phyloP scores from a whole-genome alignment of 2,888 invertebrate genomes.

The Cheilosia pagana region DNA sequence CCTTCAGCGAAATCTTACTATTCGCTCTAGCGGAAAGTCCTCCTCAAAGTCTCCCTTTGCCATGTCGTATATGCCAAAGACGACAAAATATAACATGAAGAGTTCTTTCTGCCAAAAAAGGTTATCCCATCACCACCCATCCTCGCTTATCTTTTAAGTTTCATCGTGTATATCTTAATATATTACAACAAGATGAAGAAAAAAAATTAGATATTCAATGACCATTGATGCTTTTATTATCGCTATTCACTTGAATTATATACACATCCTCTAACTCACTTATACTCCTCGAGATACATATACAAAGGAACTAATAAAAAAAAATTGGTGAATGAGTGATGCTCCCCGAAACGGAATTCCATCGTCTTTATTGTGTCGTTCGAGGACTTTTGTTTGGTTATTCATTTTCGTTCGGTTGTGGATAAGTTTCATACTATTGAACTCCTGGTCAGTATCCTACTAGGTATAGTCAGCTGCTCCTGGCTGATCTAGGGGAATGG shows the following conservation, averaged over 20 bases:
- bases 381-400: slow-evolving; percentile 67
- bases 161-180: slow-evolving; percentile 67
- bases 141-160: slow-evolving; percentile 59
- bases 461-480: slow-evolving; percentile 4
- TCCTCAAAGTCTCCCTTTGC: slow-evolving; percentile 2
- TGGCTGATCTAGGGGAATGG: slow-evolving; percentile 32
- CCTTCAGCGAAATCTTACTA: slow-evolving; percentile 41
- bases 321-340: slow-evolving; percentile 21
- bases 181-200: slow-evolving; percentile 28
- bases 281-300: slow-evolving; percentile 10
- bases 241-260: slow-evolving; percentile 72
- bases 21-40: slow-evolving; percentile 50
- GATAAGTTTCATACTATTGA: slow-evolving; percentile 65
- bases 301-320: slow-evolving; percentile 54
- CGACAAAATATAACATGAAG: slow-evolving; percentile 47
- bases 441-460: slow-evolving; percentile 41
- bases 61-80: slow-evolving; percentile 38
- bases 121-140: slow-evolving; percentile 26
- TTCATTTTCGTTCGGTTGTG: slow-evolving; percentile 60
- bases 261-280: slow-evolving; percentile 68
- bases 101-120: slow-evolving; percentile 34
- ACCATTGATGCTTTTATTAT: slow-evolving; percentile 74
- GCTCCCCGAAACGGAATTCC: slow-evolving; percentile 27
- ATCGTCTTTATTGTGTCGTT: slow-evolving; percentile 63
- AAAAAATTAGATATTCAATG: slow-evolving; percentile 69